phyloP scores from a whole-genome alignment of 2,113 vertebrate genomes.

The Petroica traversi region DNA sequence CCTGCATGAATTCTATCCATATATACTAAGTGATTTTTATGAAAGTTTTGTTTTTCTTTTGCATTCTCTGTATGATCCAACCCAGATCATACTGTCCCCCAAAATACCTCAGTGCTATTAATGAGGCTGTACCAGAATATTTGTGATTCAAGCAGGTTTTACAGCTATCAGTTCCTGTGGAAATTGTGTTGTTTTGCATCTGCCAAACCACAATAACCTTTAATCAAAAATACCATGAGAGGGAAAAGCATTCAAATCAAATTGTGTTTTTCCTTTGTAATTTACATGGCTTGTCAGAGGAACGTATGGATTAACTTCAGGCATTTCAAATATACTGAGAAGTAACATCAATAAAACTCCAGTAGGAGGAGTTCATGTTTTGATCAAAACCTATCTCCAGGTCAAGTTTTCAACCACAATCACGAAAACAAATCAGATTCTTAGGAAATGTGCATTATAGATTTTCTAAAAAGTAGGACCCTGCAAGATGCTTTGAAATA shows the following conservation, averaged over 20 bases:
- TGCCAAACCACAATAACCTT: background rate
- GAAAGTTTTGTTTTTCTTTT: conserved; percentile 16
- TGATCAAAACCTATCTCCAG: background rate
- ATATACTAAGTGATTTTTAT: background rate
- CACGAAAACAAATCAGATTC: background rate
- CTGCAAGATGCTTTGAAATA: background rate
- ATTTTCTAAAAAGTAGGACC: background rate
- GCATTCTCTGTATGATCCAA: background rate
- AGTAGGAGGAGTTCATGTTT: background rate
- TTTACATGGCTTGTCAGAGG: background rate
- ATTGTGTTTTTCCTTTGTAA: background rate
- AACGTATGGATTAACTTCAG: background rate
- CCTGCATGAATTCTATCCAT: background rate
- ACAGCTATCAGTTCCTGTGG: background rate
- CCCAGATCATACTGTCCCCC: background rate
- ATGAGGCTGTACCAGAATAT: background rate
- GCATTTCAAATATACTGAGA: conserved; percentile 7
- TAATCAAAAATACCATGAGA: background rate
- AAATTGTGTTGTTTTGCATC: background rate
- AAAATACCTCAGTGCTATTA: background rate
- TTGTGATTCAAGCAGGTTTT: background rate
- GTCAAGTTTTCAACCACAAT: background rate
- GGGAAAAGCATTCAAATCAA: background rate
- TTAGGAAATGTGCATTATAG: background rate
- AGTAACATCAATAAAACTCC: background rate